Base-by-base conservation (phyloP, 2,113 vertebrate species). In the Ceyx margarethae region DNA sequence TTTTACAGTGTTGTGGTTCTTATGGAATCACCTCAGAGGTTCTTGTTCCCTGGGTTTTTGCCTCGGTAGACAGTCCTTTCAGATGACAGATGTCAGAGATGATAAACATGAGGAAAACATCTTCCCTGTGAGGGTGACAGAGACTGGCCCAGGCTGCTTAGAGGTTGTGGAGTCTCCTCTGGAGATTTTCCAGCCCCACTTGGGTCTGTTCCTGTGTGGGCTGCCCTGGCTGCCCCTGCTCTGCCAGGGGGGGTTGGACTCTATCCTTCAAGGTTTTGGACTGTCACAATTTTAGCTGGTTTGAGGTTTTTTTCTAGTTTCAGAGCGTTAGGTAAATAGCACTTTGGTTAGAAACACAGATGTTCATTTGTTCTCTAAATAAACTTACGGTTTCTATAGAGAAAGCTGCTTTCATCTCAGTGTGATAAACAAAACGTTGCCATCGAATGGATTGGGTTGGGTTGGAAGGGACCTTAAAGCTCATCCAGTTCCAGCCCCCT, bases 281-380 rank as follows among this genome's bases (percentile, higher is more conserved):
- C 0, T 1, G 26, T 18, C 20, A 4, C n/a, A 3, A 8, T 13
- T 75, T 40, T 15, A 57, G 23, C 22, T 7, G 48, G 4, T 50
- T 48, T 48, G 46, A 17, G 20, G 37, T 15, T 7, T 8, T 72
- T 16, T 79, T 28, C 23, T 46, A 35, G 17, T 23, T n/a, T 13
- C 4, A 2, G 50, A 1, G 50, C 1, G 18, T 25, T 5, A 25
- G 19, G 45, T 12, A 13, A 26, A 20, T 4, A 13, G n/a, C 28
- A 4, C 26, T 40, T 21, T 13, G 31, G 13, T 21, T 20, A 37
- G 21, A 56, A 37, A 29, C 5, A 1, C 1, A 0, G 11, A 19
- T 0, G 3, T 23, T 58, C 6, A 1, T 7, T 40, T 50, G 6
- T 10, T 28, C 6, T 48, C 11, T 12, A 48, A 48, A 22, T 48